Percentiles rank a stretch among this genome's conserved stretches.
These are phyloP conservation scores for Ophion ventricosus DNA, from an alignment of 2,888 invertebrate species.

Conservation along the genomic window DNA sequence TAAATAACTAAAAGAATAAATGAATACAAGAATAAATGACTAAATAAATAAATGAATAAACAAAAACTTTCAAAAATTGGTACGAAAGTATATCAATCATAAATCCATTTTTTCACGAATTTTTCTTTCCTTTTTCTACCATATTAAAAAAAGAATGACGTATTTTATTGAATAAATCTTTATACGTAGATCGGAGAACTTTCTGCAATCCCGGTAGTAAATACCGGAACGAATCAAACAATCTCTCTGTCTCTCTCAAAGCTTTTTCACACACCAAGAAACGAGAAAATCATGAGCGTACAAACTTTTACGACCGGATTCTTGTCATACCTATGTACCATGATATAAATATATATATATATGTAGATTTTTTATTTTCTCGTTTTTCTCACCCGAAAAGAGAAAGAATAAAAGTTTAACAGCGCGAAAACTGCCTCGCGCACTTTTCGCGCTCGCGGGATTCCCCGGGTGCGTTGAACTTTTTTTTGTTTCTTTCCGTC, in stretches of 20 bases:
- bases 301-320: conserved; percentile 63
- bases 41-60: too few species aligned
- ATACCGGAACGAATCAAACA: neutral
- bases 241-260: conserved; percentile 5
- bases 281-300: conserved; percentile 33
- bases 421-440: conserved; percentile 37
- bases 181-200: neutral
- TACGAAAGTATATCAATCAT: too few species aligned
- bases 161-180: neutral
- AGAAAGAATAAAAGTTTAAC: conserved; percentile 53
- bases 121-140: neutral
- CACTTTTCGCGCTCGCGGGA: conserved; percentile 11
- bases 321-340: conserved; percentile 43
- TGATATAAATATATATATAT: neutral
- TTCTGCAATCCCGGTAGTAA: conserved; percentile 19
- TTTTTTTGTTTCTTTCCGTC: conserved; percentile 10
- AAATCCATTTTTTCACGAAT: too few species aligned
- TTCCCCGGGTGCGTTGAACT: conserved; percentile 21
- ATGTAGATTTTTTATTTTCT: conserved; percentile 20
- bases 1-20: too few species aligned
- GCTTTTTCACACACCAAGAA: conserved; percentile 18
- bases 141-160: neutral
- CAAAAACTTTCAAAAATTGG: too few species aligned
- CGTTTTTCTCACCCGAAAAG: conserved; percentile 24
- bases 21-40: too few species aligned